Conservation (phyloP, 1,140 invertebrate species). For the Tetragonula clypearis region DNA sequence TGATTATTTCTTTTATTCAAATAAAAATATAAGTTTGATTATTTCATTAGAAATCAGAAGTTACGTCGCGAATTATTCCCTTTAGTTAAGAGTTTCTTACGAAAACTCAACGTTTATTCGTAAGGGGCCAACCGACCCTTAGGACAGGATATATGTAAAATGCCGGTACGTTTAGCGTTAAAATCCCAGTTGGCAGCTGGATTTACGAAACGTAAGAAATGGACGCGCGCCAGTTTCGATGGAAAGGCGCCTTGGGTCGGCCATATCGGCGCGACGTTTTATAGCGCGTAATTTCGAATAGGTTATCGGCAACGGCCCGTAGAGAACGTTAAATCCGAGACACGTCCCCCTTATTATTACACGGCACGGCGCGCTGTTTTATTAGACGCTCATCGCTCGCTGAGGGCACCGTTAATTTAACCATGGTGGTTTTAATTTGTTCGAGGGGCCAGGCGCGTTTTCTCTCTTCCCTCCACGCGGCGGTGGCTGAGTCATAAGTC, state of each 20-base stretch:
- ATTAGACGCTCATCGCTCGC: constrained; percentile 56
- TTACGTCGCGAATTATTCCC: too few relatives aligned
- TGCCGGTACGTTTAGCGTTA: too few relatives aligned
- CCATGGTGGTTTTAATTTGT: constrained; percentile 69
- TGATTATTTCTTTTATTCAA: too few relatives aligned
- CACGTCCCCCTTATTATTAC: constrained; percentile 52
- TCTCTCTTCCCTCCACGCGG: not conserved
- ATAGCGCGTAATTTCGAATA: constrained; percentile 39
- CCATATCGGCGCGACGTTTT: constrained; percentile 14
- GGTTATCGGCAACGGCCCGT: constrained; percentile 41
- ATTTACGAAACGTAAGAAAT: not conserved
- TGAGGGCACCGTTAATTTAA: constrained; percentile 65
- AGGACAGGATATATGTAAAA: too few relatives aligned
- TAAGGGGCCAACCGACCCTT: too few relatives aligned
- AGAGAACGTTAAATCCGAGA: constrained; percentile 55
- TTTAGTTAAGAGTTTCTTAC: too few relatives aligned
- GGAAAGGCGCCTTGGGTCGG: not conserved
- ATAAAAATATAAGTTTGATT: too few relatives aligned
- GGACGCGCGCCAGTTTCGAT: constrained; percentile 12
- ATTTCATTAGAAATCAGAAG: too few relatives aligned
- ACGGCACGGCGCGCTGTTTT: constrained; percentile 51
- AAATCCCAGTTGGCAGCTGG: not conserved
- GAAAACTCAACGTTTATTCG: too few relatives aligned
- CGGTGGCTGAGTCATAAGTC: constrained; percentile 55
- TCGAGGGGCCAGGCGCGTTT: not conserved